Conservation (phyloP, 1,140 invertebrate genomes). For the Lepidostoma basale region DNA sequence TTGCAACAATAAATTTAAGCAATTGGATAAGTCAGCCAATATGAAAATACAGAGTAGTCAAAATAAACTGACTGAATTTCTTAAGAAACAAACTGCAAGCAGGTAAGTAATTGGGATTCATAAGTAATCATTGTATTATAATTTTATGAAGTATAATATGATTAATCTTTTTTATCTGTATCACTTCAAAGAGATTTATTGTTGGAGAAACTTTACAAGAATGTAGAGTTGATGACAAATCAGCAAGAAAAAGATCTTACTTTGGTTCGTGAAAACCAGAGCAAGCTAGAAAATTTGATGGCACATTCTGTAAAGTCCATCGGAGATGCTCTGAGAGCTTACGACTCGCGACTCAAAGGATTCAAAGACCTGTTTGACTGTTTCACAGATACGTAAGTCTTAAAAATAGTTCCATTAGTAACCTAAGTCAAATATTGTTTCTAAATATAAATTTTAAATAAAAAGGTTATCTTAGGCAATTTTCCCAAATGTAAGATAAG, state of each 20-base stretch:
- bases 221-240: background rate
- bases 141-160: background rate
- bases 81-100: conserved; percentile 7
- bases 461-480: too few relatives aligned
- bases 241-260: background rate
- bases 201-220: background rate
- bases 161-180: background rate
- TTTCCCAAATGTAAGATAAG: too few relatives aligned
- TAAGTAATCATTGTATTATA: background rate
- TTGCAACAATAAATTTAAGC: background rate
- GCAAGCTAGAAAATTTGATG: background rate
- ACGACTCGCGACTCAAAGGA: background rate
- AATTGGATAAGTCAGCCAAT: background rate
- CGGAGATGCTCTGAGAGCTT: background rate
- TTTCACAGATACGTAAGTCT: background rate
- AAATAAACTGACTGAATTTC: conserved; percentile 8
- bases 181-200: background rate
- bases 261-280: background rate
- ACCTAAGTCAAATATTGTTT: background rate
- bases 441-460: background rate
- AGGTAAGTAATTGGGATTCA: conserved; percentile 2
- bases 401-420: too few relatives aligned
- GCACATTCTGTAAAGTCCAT: background rate
- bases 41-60: background rate
- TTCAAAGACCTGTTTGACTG: background rate